Percentiles rank a stretch among this genome's conserved stretches.
These are phyloP conservation scores for Ginglymostoma cirratum DNA, from an alignment of 2,113 vertebrate genomes.

Conservation along the genomic window DNA sequence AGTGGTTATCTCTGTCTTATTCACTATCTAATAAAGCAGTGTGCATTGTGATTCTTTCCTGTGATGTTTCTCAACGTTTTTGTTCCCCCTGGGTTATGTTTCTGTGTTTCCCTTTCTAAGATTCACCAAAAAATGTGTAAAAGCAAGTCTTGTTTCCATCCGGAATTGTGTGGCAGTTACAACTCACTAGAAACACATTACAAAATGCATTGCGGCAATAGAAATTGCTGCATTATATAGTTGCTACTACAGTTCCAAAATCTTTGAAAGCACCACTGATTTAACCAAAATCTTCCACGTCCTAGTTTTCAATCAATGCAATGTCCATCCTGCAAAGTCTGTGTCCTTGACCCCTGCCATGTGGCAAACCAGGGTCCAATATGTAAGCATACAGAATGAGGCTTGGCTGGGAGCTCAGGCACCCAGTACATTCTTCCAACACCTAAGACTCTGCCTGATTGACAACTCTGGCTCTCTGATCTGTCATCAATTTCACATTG, in stretches of 20 bases:
- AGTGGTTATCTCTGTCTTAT: neutral
- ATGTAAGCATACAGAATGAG: neutral
- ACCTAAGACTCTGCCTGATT: neutral
- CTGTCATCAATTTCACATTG: too few relatives aligned
- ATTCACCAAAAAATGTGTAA: neutral
- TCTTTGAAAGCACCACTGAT: neutral
- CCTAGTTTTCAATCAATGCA: neutral
- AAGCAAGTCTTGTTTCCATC: neutral
- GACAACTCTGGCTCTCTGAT: neutral
- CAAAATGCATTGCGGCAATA: neutral
- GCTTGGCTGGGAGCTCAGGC: too few relatives aligned
- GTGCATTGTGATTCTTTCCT: neutral
- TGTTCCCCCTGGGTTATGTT: neutral
- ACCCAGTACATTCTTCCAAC: too few relatives aligned
- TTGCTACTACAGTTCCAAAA: neutral
- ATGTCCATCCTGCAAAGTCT: neutral
- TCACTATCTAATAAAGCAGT: neutral
- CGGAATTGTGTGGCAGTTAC: neutral
- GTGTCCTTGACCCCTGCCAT: neutral
- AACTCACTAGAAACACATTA: neutral
- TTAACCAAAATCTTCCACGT: neutral
- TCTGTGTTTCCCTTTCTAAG: neutral
- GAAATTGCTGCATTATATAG: neutral
- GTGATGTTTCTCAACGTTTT: neutral
- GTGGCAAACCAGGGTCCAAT: neutral